phyloP scores from a whole-genome alignment of 2,888 invertebrate genomes.

The Pediacus dermestoides region DNA sequence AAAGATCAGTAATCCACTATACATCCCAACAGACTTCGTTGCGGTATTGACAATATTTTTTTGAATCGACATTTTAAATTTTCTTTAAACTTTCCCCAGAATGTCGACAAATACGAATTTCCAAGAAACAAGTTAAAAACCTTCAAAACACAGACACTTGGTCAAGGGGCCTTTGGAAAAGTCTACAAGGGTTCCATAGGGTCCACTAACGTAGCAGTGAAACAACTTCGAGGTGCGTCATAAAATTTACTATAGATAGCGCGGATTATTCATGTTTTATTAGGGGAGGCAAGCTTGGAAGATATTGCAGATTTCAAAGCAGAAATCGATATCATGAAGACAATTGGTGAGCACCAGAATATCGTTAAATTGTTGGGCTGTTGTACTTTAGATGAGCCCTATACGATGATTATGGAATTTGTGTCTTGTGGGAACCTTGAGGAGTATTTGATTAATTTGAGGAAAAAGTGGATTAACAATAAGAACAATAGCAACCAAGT shows the following conservation, averaged over 20 bases:
- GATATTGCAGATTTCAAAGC: constrained; percentile 67
- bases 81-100: too few relatives aligned
- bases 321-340: constrained; percentile 76
- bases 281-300: constrained; percentile 55
- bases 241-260: neutral
- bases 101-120: constrained; percentile 41
- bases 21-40: too few relatives aligned
- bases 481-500: constrained; percentile 15
- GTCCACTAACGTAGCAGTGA: constrained; percentile 65
- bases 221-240: constrained; percentile 64
- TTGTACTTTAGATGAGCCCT: constrained; percentile 66
- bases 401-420: constrained; percentile 74
- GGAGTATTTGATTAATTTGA: constrained; percentile 56
- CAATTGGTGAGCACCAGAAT: constrained; percentile 73
- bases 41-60: too few relatives aligned
- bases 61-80: too few relatives aligned
- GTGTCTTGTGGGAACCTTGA: constrained; percentile 75
- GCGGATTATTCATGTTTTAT: constrained; percentile 2
- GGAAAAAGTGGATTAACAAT: constrained; percentile 38
- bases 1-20: too few relatives aligned
- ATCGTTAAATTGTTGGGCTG: constrained; percentile 73
- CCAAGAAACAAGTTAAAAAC: constrained; percentile 35
- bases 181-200: constrained; percentile 59
- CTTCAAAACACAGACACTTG: constrained; percentile 56
- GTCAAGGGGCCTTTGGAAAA: constrained; percentile 72